Conservation (phyloP, 2,888 invertebrate species). For the Empis livida region DNA sequence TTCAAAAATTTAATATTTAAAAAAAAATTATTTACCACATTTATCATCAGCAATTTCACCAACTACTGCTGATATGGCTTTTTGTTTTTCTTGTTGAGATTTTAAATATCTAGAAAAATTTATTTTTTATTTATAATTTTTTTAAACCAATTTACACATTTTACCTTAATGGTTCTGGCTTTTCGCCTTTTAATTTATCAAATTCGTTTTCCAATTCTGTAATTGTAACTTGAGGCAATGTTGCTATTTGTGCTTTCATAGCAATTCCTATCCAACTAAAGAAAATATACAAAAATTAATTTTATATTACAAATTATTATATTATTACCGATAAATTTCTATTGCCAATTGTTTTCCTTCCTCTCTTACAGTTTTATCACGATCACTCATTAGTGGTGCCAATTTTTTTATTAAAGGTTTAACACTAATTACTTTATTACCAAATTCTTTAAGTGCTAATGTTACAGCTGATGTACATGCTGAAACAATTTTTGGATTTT, state of each 20-base stretch:
- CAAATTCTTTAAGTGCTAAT: constrained; percentile 75
- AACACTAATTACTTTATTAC: constrained; percentile 76
- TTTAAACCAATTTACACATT: not conserved
- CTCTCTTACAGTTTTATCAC: constrained; percentile 84
- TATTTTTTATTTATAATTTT: not conserved
- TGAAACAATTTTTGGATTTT: constrained; percentile 89
- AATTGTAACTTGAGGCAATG: constrained; percentile 79
- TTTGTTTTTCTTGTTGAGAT: constrained; percentile 35
- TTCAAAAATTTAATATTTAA: no score
- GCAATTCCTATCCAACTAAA: constrained; percentile 72
- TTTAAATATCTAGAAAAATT: constrained; percentile 25
- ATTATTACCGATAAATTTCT: constrained; percentile 67
- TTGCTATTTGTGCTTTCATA: constrained; percentile 70
- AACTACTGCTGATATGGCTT: constrained; percentile 28
- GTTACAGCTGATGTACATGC: constrained; percentile 68
- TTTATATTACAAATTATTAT: not conserved
- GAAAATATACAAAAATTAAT: constrained; percentile 3
- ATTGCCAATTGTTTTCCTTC: constrained; percentile 84
- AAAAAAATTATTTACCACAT: no score
- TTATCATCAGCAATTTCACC: constrained; percentile 34
- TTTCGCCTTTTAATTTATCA: constrained; percentile 46
- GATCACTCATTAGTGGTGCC: constrained; percentile 69
- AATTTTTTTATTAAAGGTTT: constrained; percentile 85
- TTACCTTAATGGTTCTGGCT: constrained; percentile 29
- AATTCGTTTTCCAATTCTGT: constrained; percentile 84